phyloP scores from a whole-genome alignment of 2,888 invertebrate species.

The Busseola fusca region DNA sequence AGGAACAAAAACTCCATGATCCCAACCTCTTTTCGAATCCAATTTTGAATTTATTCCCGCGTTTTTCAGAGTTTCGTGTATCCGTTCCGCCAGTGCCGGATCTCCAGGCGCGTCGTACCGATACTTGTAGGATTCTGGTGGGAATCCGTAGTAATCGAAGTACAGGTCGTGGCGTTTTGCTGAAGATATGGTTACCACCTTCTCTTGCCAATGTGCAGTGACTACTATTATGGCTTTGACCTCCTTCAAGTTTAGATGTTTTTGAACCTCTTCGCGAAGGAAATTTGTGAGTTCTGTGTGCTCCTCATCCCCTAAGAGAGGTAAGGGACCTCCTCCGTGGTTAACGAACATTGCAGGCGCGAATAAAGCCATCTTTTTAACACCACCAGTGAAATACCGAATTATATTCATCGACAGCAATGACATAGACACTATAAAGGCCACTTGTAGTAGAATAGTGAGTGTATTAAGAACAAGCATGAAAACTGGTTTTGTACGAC shows the following conservation, averaged over 20 bases:
- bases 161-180: constrained; percentile 80
- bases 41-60: constrained; percentile 79
- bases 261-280: constrained; percentile 79
- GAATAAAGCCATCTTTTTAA: constrained; percentile 78
- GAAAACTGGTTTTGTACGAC: constrained; percentile 64
- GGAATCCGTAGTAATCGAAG: constrained; percentile 86
- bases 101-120: constrained; percentile 83
- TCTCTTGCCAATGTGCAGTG: constrained; percentile 86
- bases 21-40: constrained; percentile 84
- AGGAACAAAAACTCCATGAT: constrained; percentile 86
- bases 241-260: constrained; percentile 79
- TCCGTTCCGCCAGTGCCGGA: constrained; percentile 76
- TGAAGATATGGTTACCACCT: constrained; percentile 82
- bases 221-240: constrained; percentile 83
- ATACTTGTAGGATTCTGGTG: constrained; percentile 83
- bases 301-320: constrained; percentile 82
- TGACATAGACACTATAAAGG: constrained; percentile 82
- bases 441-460: constrained; percentile 79
- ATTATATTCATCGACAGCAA: constrained; percentile 84
- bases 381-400: constrained; percentile 75
- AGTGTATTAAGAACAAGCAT: constrained; percentile 85
- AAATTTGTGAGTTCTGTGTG: constrained; percentile 79
- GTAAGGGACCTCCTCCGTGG: constrained; percentile 85
- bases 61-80: constrained; percentile 74
- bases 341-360: constrained; percentile 85